These are phyloP conservation scores for Stratiolaelaps scimitus DNA, from an alignment of 1,140 invertebrate genomes.

Conservation along the genomic window DNA sequence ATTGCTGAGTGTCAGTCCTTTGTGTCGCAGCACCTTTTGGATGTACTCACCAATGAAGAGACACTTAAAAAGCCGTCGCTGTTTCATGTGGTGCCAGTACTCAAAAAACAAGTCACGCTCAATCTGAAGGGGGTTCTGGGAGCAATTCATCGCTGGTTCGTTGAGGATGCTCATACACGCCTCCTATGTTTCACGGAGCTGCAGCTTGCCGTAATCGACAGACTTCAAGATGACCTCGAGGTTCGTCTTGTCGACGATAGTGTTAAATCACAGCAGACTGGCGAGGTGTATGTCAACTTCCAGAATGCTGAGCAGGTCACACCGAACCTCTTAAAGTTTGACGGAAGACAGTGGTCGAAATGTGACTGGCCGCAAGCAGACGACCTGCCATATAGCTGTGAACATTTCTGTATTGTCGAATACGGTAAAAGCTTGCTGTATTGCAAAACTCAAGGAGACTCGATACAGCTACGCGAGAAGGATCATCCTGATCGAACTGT, in stretches of 20 bases:
- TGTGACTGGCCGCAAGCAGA: slow-evolving; percentile 7
- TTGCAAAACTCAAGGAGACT: background rate
- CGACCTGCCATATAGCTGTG: slow-evolving; percentile 12
- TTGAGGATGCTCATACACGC: background rate
- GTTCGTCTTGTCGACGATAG: background rate
- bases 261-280: background rate
- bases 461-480: background rate
- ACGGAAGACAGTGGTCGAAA: slow-evolving; percentile 9
- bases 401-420: slow-evolving; percentile 22
- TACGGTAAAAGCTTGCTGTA: slow-evolving; percentile 1
- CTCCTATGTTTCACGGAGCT: slow-evolving; percentile 9
- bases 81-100: background rate
- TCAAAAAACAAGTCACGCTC: slow-evolving; percentile 3
- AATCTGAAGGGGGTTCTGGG: background rate
- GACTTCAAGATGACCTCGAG: background rate
- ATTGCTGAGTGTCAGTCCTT: slow-evolving; percentile 2
- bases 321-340: slow-evolving; percentile 5
- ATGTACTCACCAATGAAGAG: background rate
- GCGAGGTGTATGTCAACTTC: slow-evolving; percentile 23
- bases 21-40: background rate
- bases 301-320: background rate
- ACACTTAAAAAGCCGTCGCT: background rate
- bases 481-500: background rate
- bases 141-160: slow-evolving; percentile 5
- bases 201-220: background rate